These are phyloP conservation scores for Anguilla marmorata DNA, from an alignment of 2,797 vertebrate species.

Conservation along the genomic window DNA sequence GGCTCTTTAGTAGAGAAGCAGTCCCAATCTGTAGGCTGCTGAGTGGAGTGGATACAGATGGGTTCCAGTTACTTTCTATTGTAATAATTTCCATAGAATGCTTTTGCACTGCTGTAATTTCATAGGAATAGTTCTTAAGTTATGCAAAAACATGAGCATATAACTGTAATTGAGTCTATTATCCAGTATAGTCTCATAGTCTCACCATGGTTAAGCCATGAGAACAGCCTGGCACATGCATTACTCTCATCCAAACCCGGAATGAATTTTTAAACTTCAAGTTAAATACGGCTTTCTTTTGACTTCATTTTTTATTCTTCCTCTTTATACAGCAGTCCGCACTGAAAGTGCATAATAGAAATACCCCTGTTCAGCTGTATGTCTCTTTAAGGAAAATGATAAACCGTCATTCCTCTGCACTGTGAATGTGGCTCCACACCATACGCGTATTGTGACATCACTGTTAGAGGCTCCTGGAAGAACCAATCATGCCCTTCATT, in stretches of 20 bases:
- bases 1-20: not conserved
- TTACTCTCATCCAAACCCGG: not conserved
- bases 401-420: not conserved
- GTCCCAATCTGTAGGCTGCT: not conserved
- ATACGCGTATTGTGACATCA: not conserved
- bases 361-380: not conserved
- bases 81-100: not conserved
- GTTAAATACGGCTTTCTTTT: not conserved
- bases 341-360: not conserved
- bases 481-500: not conserved
- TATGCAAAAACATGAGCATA: not conserved
- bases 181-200: not conserved
- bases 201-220: not conserved
- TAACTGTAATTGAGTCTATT: not conserved
- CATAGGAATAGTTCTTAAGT: not conserved
- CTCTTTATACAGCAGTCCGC: not conserved
- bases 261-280: not conserved
- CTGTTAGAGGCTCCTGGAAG: not conserved
- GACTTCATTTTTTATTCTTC: not conserved
- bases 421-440: not conserved
- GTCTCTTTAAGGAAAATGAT: not conserved
- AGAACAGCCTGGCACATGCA: not conserved
- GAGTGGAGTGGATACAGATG: not conserved
- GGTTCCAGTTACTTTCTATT: not conserved
- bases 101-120: constrained; percentile 7